These are phyloP conservation scores for Polyodon spathula DNA, from an alignment of 2,113 vertebrate species.

Conservation along the genomic window DNA sequence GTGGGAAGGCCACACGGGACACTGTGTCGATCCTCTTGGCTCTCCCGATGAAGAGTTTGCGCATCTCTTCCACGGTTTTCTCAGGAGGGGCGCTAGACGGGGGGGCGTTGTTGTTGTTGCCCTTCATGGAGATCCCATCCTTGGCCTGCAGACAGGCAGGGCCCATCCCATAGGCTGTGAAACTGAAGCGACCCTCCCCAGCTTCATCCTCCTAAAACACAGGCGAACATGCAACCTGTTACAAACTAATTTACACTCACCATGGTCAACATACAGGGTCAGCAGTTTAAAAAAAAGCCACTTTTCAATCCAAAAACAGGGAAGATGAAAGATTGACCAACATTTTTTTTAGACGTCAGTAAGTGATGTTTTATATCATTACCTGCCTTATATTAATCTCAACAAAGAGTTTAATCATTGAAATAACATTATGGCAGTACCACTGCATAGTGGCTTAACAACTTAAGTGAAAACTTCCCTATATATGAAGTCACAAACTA, in stretches of 20 bases:
- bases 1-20: conserved; percentile 93
- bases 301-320: no score
- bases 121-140: conserved; percentile 93
- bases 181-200: conserved; percentile 89
- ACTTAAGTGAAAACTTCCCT: no score
- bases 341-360: no score
- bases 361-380: no score
- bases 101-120: conserved; percentile 88
- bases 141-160: conserved; percentile 94
- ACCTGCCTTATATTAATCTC: no score
- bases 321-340: no score
- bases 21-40: conserved; percentile 97
- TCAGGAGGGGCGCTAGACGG: conserved; percentile 62
- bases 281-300: no score
- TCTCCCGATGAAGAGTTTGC: conserved; percentile 89
- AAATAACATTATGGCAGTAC: no score
- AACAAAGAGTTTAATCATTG: no score
- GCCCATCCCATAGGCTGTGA: conserved; percentile 91
- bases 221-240: conserved; percentile 41
- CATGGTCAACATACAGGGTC: no score
- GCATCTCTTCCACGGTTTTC: conserved; percentile 87
- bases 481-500: no score
- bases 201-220: conserved; percentile 92
- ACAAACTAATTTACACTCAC: conserved; percentile 22
- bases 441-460: no score